Base-by-base conservation (phyloP, 2,888 invertebrate species). In the Zhuqinia jingwanae region DNA sequence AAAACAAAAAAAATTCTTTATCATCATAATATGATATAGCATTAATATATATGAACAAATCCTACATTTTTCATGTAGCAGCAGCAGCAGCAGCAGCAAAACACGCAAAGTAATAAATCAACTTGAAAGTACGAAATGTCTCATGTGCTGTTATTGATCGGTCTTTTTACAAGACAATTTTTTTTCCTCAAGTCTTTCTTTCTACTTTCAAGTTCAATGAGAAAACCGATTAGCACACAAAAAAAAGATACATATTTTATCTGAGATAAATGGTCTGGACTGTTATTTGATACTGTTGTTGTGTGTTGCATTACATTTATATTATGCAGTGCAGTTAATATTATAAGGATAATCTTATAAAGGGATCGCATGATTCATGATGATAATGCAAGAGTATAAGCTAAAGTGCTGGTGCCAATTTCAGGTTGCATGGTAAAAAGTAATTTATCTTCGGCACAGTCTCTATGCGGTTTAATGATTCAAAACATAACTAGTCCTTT, bases 81-180 rank as follows among this genome's bases (percentile, higher is more conserved):
- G n/a, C n/a, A n/a, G n/a, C n/a, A n/a, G n/a, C n/a, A n/a, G n/a
- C n/a, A n/a, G n/a, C n/a, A n/a, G n/a, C n/a, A n/a, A 65, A 42
- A 20, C 65, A 65, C 65, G 65, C 36, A 42, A 20, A 3, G 77
- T 27, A 60, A 78, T 78, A 60, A 78, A 78, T 78, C 77, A 78
- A 60, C 76, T 0, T n/a, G n/a, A 56, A 77, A n/a, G 17, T 20
- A 36, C 58, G 20, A 13, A 58, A 17, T 70, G 53, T 53, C 53
- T 53, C 53, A 20, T 50, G n/a, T 53, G 20, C n/a, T 8, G n/a
- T n/a, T n/a, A n/a, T n/a, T n/a, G n/a, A n/a, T n/a, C n/a, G n/a
- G n/a, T n/a, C n/a, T n/a, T n/a, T n/a, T n/a, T n/a, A n/a, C n/a
- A n/a, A n/a, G n/a, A n/a, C n/a, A n/a, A n/a, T n/a, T n/a, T n/a